phyloP scores from a whole-genome alignment of 2,888 invertebrate species.

The Eulithis testata region DNA sequence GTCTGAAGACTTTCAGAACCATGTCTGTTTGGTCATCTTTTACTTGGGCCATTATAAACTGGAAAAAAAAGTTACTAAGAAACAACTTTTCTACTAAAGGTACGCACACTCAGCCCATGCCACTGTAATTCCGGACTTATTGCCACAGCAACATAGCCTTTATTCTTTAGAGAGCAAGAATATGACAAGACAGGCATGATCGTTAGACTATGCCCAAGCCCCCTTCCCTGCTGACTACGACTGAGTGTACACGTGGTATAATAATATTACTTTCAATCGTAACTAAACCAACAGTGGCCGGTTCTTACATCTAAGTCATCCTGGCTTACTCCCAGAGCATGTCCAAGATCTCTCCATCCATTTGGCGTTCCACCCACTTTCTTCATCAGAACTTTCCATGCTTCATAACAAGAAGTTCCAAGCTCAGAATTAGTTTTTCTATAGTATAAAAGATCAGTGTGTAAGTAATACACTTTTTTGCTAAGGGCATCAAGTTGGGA shows the following conservation, averaged over 20 bases:
- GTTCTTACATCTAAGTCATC: conserved; percentile 73
- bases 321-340: conserved; percentile 62
- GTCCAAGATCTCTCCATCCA: conserved; percentile 75
- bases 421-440: conserved; percentile 68
- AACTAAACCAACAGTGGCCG: too few relatives aligned
- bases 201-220: too few relatives aligned
- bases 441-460: conserved; percentile 73
- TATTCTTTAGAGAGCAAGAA: too few relatives aligned
- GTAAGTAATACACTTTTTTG: conserved; percentile 70
- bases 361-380: conserved; percentile 72
- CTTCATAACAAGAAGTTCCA: conserved; percentile 69
- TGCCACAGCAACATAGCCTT: too few relatives aligned
- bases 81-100: background rate
- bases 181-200: too few relatives aligned
- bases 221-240: too few relatives aligned
- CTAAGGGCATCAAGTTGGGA: conserved; percentile 64
- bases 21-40: conserved; percentile 82
- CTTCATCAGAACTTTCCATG: conserved; percentile 71
- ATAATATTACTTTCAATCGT: too few relatives aligned
- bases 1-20: conserved; percentile 80
- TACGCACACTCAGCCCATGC: too few relatives aligned
- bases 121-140: too few relatives aligned
- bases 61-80: conserved; percentile 35
- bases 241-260: too few relatives aligned
- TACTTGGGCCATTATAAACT: conserved; percentile 82